Conservation (phyloP, 2,797 vertebrate species). For the Caiman crocodilus region DNA sequence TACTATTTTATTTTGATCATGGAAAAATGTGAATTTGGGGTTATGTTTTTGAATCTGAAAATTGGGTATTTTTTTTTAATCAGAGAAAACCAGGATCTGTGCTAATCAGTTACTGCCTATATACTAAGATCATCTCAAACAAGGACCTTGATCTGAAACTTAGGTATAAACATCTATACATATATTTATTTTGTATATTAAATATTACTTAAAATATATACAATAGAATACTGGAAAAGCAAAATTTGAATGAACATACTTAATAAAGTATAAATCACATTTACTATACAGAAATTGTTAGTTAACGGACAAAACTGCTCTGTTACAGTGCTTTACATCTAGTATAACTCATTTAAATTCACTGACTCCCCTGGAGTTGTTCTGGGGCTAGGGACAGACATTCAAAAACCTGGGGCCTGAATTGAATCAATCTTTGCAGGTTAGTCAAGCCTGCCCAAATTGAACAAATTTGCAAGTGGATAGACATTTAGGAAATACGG, state of each 20-base stretch:
- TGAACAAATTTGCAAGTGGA: no score
- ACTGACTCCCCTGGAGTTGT: neutral
- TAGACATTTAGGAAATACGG: no score
- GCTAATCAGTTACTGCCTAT: neutral
- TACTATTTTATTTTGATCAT: no score
- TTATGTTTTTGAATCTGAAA: no score
- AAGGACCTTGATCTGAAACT: neutral
- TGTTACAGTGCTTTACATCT: neutral
- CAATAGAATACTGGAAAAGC: neutral
- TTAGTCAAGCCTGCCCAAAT: no score
- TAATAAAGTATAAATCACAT: neutral
- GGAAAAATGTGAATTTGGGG: no score
- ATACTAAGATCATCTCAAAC: neutral
- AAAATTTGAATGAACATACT: neutral
- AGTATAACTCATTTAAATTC: neutral
- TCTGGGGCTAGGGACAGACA: neutral
- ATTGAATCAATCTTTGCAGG: no score
- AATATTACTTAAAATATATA: neutral
- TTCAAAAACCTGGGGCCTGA: no score
- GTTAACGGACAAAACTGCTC: neutral
- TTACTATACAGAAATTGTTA: neutral
- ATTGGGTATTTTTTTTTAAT: no score
- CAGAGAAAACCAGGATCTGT: no score
- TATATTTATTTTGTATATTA: neutral
- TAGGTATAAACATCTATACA: neutral